Evolutionary conservation across 2,113 vertebrate species (phyloP).

Genomic region (Lophius piscatorius): DNA sequence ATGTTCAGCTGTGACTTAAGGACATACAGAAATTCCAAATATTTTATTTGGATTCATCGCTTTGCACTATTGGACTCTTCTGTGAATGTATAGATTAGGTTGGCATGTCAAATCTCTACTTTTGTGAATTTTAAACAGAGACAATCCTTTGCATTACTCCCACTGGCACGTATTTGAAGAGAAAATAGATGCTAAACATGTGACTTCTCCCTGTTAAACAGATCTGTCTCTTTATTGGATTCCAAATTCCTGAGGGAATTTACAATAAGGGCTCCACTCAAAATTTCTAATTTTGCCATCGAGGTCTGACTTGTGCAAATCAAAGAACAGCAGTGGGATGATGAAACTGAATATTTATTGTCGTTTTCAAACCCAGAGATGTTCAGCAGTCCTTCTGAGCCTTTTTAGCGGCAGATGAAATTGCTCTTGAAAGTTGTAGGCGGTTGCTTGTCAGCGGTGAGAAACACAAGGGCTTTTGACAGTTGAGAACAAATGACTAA

Average conservation of each 20-base stretch:
- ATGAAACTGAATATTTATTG: constrained; percentile 66
- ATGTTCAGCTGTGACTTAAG: too few species aligned
- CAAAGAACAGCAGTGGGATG: constrained; percentile 41
- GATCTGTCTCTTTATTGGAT: constrained; percentile 7
- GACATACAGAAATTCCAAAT: too few species aligned
- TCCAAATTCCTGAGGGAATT: constrained; percentile 14
- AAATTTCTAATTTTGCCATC: constrained; percentile 32
- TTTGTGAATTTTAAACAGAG: constrained; percentile 25
- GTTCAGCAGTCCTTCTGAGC: constrained; percentile 40
- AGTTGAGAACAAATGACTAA: constrained; percentile 53
- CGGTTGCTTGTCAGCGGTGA: constrained; percentile 52
- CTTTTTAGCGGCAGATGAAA: constrained; percentile 57
- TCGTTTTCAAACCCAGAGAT: constrained; percentile 34
- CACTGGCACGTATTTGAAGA: background rate
- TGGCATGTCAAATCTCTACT: constrained; percentile 40
- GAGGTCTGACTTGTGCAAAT: constrained; percentile 52
- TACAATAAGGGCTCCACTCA: constrained; percentile 34
- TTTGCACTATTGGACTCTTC: constrained; percentile 34
- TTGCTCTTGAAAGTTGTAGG: constrained; percentile 68
- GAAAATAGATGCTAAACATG: constrained; percentile 13
- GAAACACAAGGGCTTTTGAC: constrained; percentile 56
- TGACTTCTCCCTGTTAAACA: background rate
- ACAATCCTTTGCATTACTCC: constrained; percentile 9
- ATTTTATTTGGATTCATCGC: constrained; percentile 26
- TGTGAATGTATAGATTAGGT: constrained; percentile 32